Percentiles rank a stretch among this genome's conserved stretches.
Conservation (phyloP, 2,113 vertebrate genomes). For the Oncorhynchus mykiss region DNA sequence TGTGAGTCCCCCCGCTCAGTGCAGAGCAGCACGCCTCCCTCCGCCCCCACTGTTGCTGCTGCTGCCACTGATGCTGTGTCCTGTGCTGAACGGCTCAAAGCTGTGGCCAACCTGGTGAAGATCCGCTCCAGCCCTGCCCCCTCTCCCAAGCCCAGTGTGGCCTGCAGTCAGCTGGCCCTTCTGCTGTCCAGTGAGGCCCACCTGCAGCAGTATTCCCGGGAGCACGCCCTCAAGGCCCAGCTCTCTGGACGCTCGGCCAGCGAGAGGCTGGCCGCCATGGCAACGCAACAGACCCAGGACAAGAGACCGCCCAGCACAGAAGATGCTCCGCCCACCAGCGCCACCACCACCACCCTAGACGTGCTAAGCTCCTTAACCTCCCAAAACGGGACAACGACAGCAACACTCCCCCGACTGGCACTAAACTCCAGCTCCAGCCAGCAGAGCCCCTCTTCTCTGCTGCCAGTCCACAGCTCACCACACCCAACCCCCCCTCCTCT, state of each 20-base stretch:
- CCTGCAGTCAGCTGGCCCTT: conserved; percentile 93
- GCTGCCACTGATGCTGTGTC: conserved; percentile 80
- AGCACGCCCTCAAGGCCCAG: conserved; percentile 94
- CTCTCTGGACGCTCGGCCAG: conserved; percentile 89
- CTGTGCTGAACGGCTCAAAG: conserved; percentile 89
- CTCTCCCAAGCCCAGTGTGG: conserved; percentile 94
- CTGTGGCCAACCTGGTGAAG: conserved; percentile 93
- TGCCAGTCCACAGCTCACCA: conserved; percentile 69
- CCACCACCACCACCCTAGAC: conserved; percentile 70
- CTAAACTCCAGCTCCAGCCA: conserved; percentile 65
- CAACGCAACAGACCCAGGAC: conserved; percentile 81
- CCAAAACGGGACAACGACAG: conserved; percentile 71
- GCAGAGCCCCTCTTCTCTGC: conserved; percentile 72
- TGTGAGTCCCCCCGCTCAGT: conserved; percentile 81
- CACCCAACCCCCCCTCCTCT: conserved; percentile 54
- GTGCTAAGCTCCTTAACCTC: conserved; percentile 79
- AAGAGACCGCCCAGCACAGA: conserved; percentile 80
- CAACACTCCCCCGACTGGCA: conserved; percentile 73
- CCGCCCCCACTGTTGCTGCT: conserved; percentile 41
- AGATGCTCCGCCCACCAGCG: conserved; percentile 55
- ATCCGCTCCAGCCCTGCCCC: conserved; percentile 89
- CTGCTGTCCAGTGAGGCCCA: conserved; percentile 97
- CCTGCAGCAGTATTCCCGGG: conserved; percentile 95
- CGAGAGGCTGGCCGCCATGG: conserved; percentile 94
- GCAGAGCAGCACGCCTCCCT: conserved; percentile 76